Conservation (phyloP, 2,797 vertebrate genomes). For the Ispidina lecontei region DNA sequence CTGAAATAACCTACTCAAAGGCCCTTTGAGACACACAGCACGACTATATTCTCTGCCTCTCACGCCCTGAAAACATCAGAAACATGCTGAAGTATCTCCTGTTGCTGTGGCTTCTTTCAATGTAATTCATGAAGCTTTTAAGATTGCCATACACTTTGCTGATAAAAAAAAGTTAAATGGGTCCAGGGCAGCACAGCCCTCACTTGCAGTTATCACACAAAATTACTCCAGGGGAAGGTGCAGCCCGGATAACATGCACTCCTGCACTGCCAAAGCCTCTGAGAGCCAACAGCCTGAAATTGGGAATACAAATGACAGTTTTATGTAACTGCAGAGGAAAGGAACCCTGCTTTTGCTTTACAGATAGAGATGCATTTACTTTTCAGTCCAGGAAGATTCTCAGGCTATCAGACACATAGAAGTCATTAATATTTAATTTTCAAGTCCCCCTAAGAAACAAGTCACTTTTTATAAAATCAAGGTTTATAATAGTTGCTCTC, state of each 20-base stretch:
- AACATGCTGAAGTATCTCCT: slow-evolving; percentile 32
- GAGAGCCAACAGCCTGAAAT: rapidly evolving
- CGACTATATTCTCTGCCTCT: slow-evolving; percentile 37
- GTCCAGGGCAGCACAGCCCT: not conserved
- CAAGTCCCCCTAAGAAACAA: not conserved
- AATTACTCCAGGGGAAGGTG: not conserved
- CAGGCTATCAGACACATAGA: not conserved
- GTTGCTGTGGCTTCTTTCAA: not conserved
- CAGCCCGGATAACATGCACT: not conserved
- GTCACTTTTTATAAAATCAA: not conserved
- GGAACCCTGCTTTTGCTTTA: not conserved
- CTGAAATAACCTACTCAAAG: slow-evolving; percentile 68
- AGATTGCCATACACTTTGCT: not conserved
- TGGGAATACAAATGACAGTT: not conserved
- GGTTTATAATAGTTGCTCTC: not conserved
- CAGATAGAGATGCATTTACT: not conserved
- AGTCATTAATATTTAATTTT: not conserved
- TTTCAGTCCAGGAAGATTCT: not conserved
- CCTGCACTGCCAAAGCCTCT: not conserved
- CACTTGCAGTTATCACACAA: not conserved
- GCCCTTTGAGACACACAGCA: slow-evolving; percentile 63
- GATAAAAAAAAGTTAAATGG: not conserved
- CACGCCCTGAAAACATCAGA: slow-evolving; percentile 26
- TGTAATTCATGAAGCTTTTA: not conserved
- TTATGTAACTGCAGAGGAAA: not conserved